Conservation (phyloP, 2,888 invertebrate species). For the Julus scandinavius region DNA sequence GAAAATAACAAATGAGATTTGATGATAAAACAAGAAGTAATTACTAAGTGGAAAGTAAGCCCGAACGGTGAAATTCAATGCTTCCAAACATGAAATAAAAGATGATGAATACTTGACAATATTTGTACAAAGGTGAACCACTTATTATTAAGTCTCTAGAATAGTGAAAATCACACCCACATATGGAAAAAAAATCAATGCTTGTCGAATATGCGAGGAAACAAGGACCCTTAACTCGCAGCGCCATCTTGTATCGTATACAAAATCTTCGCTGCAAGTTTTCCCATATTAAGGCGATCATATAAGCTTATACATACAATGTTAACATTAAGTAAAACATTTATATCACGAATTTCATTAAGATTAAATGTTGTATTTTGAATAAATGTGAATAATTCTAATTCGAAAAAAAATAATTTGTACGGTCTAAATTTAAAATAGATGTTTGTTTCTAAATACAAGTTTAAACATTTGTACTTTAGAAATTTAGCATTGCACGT, state of each 20-base stretch:
- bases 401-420: too few species aligned
- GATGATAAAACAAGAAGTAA: neutral
- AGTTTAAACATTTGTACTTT: neutral
- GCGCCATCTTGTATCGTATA: neutral
- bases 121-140: neutral
- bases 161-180: neutral
- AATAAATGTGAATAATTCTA: too few species aligned
- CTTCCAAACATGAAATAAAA: neutral
- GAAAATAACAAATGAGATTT: slow-evolving; percentile 23
- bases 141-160: neutral
- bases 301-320: neutral
- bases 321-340: neutral
- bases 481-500: neutral
- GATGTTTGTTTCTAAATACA: neutral
- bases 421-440: neutral
- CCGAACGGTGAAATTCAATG: slow-evolving; percentile 2
- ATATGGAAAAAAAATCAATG: neutral
- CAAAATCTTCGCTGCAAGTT: neutral
- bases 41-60: neutral
- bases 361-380: too few species aligned
- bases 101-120: neutral
- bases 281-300: neutral
- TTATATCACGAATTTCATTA: too few species aligned
- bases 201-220: neutral
- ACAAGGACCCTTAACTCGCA: neutral